Percentiles rank a stretch among this genome's conserved stretches.
phyloP scores from a whole-genome alignment of 2,888 invertebrate genomes.

The Eristalis arbustorum region DNA sequence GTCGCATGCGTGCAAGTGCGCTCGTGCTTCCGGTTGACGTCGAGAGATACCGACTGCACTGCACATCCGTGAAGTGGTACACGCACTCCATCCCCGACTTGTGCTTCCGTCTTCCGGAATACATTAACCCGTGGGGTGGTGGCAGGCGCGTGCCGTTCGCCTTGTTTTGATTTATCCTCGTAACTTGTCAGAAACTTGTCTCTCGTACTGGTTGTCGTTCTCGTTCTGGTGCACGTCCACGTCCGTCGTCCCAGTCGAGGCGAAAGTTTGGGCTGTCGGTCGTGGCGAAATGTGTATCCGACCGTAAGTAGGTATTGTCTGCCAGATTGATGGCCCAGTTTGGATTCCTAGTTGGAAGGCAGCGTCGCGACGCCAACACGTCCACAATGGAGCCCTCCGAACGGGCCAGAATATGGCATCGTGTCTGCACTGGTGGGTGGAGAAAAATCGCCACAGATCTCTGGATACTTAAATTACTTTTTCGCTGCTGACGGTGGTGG shows the following conservation, averaged over 20 bases:
- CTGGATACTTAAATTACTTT: constrained; percentile 61
- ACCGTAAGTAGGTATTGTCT: constrained; percentile 22
- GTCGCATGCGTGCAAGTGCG: constrained; percentile 64
- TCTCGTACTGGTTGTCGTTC: constrained; percentile 4
- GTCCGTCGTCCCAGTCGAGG: background rate
- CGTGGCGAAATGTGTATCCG: constrained; percentile 28
- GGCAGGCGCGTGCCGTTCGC: constrained; percentile 48
- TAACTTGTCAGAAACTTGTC: constrained; percentile 66
- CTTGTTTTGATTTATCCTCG: constrained; percentile 56
- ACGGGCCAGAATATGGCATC: constrained; percentile 26
- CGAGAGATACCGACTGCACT: constrained; percentile 10
- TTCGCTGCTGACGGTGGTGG: background rate
- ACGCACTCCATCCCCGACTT: constrained; percentile 39
- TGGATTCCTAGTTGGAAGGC: constrained; percentile 22
- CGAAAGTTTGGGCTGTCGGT: constrained; percentile 54
- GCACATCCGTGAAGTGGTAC: constrained; percentile 52
- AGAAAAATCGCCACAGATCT: constrained; percentile 68
- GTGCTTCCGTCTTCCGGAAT: constrained; percentile 64
- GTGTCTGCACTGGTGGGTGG: constrained; percentile 57
- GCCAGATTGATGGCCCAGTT: constrained; percentile 43
- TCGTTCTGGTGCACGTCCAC: background rate
- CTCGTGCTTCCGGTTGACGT: constrained; percentile 48
- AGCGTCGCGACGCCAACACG: constrained; percentile 31
- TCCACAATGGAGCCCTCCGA: constrained; percentile 21
- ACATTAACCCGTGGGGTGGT: constrained; percentile 49